phyloP scores from a whole-genome alignment of 92 coral and sea anemone genomes.

The Phenganax marumi region DNA sequence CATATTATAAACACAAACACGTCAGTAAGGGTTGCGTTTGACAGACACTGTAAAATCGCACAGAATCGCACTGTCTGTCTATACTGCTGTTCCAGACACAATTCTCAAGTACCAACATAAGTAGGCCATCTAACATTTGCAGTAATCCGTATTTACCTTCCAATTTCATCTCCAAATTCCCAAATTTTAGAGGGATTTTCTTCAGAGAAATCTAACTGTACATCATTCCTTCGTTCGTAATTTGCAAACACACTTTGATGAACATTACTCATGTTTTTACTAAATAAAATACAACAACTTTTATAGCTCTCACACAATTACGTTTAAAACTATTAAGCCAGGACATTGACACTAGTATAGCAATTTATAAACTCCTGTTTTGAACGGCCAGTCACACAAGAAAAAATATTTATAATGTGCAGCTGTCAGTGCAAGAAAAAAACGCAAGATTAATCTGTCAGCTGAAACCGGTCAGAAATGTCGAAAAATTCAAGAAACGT shows the following conservation, averaged over 20 bases:
- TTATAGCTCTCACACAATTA: background rate
- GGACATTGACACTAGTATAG: background rate
- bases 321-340: background rate
- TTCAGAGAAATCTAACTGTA: constrained; percentile 39
- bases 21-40: no score
- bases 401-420: background rate
- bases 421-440: background rate
- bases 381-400: background rate
- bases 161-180: constrained; percentile 75
- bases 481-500: background rate
- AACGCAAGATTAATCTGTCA: background rate
- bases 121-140: background rate
- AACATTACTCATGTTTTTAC: background rate
- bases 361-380: background rate
- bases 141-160: constrained; percentile 57
- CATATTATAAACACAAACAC: no score
- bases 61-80: no score
- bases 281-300: background rate
- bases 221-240: constrained; percentile 29
- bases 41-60: no score
- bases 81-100: no score
- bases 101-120: no score
- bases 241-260: constrained; percentile 35
- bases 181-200: constrained; percentile 78
- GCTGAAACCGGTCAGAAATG: background rate